A percentile compares a stretch with the other conserved stretches of the same genome.
phyloP scores from a whole-genome alignment of 2,797 vertebrate species.

The Galaxias olidus region DNA sequence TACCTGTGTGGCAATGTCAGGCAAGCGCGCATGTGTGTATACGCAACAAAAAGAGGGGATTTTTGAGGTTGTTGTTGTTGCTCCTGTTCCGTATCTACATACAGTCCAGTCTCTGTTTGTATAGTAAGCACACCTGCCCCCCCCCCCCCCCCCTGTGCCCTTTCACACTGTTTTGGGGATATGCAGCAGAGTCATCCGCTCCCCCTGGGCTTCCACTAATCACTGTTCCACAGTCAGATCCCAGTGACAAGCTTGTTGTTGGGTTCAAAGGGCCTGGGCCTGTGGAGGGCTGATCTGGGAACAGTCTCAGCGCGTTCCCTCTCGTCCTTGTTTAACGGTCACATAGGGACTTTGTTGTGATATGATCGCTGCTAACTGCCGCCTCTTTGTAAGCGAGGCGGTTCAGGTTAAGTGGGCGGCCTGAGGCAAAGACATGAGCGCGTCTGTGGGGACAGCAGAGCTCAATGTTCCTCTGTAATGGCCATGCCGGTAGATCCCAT shows the following conservation, averaged over 20 bases:
- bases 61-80: constrained; percentile 10
- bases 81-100: constrained; percentile 7
- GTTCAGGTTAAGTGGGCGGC: constrained; percentile 62
- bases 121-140: constrained; percentile 58
- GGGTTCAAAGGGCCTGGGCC: constrained; percentile 34
- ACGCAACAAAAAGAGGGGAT: neutral
- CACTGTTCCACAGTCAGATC: constrained; percentile 18
- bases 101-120: constrained; percentile 45
- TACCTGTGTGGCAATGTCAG: neutral
- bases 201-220: neutral
- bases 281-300: constrained; percentile 15
- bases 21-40: neutral
- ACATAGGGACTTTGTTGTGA: constrained; percentile 46
- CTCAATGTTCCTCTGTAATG: constrained; percentile 41
- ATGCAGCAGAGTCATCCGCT: constrained; percentile 41
- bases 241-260: constrained; percentile 33
- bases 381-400: constrained; percentile 56
- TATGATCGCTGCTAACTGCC: constrained; percentile 43
- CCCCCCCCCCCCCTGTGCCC: no score
- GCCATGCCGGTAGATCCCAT: constrained; percentile 23
- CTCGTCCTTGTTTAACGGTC: constrained; percentile 22
- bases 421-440: constrained; percentile 54
- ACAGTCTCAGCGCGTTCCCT: constrained; percentile 26
- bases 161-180: constrained; percentile 61
- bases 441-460: constrained; percentile 46